A percentile compares a stretch with the other conserved stretches of the same genome.
Conservation (phyloP, 2,113 vertebrate species). For the Burhinus oedicnemus region DNA sequence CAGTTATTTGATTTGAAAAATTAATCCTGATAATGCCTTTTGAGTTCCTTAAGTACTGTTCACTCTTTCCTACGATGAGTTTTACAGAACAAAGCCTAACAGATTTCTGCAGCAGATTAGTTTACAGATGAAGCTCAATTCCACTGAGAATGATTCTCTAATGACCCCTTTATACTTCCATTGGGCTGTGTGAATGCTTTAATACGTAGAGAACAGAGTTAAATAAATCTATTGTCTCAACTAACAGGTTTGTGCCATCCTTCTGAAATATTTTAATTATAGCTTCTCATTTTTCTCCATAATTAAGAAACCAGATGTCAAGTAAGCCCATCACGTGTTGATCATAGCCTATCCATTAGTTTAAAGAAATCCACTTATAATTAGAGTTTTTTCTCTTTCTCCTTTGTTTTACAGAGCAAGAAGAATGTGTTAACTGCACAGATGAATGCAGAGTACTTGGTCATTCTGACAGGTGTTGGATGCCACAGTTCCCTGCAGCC, state of each 20-base stretch:
- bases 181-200: conserved; percentile 55
- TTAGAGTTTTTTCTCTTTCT: conserved; percentile 56
- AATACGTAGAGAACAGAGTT: conserved; percentile 67
- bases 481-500: conserved; percentile 95
- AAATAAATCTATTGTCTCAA: conserved; percentile 74
- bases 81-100: conserved; percentile 69
- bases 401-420: conserved; percentile 88
- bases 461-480: conserved; percentile 99
- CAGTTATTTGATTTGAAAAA: conserved; percentile 67
- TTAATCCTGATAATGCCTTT: conserved; percentile 66
- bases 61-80: conserved; percentile 44
- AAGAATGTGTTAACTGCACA: conserved; percentile 98
- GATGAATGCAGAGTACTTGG: conserved; percentile 98
- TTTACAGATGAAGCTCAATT: conserved; percentile 64
- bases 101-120: conserved; percentile 63
- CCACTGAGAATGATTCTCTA: conserved; percentile 66
- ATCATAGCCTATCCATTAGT: conserved; percentile 54
- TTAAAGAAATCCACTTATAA: conserved; percentile 61
- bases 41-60: conserved; percentile 63
- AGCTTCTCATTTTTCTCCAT: conserved; percentile 71
- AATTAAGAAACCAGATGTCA: conserved; percentile 75
- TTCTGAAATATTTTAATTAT: conserved; percentile 77
- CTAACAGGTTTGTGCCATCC: conserved; percentile 70
- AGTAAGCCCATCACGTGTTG: conserved; percentile 39
- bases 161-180: conserved; percentile 67